A percentile compares a stretch with the other conserved stretches of the same genome.
These are phyloP conservation scores for Tinea semifulvella DNA, from an alignment of 2,888 invertebrate species.

Conservation along the genomic window DNA sequence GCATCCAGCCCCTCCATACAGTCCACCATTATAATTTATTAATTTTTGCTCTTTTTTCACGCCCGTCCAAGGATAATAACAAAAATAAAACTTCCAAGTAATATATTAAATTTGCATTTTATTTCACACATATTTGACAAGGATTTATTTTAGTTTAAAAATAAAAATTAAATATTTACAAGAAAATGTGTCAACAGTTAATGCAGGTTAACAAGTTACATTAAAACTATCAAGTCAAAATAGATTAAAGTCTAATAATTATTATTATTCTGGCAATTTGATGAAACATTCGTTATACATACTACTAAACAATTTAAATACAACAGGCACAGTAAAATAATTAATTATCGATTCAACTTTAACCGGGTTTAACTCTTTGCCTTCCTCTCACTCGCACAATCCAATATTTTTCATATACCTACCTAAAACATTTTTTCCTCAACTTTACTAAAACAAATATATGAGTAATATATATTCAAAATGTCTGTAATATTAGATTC, in stretches of 20 bases:
- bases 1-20: too few species aligned
- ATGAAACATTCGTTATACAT: neutral
- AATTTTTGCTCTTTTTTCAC: too few species aligned
- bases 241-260: neutral
- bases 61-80: neutral
- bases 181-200: constrained; percentile 54
- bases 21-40: too few species aligned
- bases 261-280: neutral
- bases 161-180: constrained; percentile 56
- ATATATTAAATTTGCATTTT: constrained; percentile 27
- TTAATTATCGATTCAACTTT: too few species aligned
- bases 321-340: neutral
- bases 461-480: too few species aligned
- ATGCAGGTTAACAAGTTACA: constrained; percentile 42
- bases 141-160: constrained; percentile 48
- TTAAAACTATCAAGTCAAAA: constrained; percentile 8
- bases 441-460: too few species aligned
- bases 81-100: neutral
- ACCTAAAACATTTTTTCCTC: too few species aligned
- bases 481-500: too few species aligned
- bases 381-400: too few species aligned
- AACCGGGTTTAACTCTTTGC: too few species aligned
- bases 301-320: neutral
- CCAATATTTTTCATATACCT: too few species aligned
- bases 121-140: constrained; percentile 64